These are phyloP conservation scores for Phodopus roborovskii DNA, from an alignment of 2,113 vertebrate genomes.

Conservation along the genomic window DNA sequence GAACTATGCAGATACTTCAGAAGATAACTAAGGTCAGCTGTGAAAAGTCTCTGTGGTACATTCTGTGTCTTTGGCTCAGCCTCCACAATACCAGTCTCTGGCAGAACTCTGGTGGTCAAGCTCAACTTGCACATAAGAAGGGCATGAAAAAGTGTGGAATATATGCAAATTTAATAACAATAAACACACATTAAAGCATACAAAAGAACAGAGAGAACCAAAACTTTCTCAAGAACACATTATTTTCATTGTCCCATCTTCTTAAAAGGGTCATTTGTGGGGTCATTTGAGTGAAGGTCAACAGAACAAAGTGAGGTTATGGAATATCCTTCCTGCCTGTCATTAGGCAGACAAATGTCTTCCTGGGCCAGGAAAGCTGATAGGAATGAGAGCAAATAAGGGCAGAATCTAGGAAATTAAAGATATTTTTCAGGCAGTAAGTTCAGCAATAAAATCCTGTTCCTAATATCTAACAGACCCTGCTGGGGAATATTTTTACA, in stretches of 20 bases:
- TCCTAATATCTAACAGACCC: not conserved
- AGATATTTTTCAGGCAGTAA: constrained; percentile 47
- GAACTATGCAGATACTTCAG: not conserved
- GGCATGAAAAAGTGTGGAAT: not conserved
- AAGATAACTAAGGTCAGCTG: not conserved
- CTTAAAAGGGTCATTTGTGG: not conserved
- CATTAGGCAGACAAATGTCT: constrained; percentile 65
- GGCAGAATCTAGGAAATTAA: constrained; percentile 45
- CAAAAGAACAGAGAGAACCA: not conserved
- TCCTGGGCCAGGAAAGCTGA: constrained; percentile 53
- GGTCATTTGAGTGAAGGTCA: not conserved
- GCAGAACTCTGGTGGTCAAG: not conserved
- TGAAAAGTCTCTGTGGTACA: fast-evolving
- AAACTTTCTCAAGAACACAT: not conserved
- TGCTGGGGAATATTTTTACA: constrained; percentile 32
- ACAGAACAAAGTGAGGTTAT: constrained; percentile 54
- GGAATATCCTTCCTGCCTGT: constrained; percentile 42
- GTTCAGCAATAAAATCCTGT: not conserved
- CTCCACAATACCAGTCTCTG: not conserved
- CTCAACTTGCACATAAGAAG: not conserved
- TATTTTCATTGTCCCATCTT: not conserved
- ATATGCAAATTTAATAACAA: not conserved
- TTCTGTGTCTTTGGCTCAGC: not conserved
- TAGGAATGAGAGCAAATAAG: constrained; percentile 15
- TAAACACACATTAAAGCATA: not conserved